A percentile compares a stretch with the other conserved stretches of the same genome.
phyloP scores from a whole-genome alignment of 2,113 vertebrate species.

The Sardina pilchardus region DNA sequence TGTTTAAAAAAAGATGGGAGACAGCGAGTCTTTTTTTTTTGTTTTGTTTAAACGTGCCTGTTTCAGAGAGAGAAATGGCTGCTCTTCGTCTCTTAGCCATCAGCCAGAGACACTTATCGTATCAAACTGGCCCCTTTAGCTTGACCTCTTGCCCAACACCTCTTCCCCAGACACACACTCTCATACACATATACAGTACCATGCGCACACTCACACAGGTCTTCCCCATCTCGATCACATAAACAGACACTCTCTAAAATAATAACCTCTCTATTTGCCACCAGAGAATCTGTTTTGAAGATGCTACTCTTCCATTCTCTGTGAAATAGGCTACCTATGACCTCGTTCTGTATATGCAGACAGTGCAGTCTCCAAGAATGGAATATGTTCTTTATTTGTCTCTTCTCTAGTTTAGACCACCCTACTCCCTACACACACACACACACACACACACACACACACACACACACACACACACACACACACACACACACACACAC shows the following conservation, averaged over 20 bases:
- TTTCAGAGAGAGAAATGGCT: neutral
- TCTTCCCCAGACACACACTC: neutral
- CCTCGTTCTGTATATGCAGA: conserved; percentile 29
- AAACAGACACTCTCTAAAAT: conserved; percentile 39
- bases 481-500: neutral
- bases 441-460: conserved; percentile 34
- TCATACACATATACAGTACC: neutral
- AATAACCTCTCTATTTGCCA: conserved; percentile 47
- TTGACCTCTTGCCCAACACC: neutral
- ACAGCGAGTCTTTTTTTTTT: neutral
- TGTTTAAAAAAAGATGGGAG: neutral
- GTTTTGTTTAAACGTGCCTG: neutral
- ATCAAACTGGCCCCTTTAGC: neutral
- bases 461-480: neutral
- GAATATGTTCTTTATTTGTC: conserved; percentile 24
- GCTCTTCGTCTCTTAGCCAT: conserved; percentile 17
- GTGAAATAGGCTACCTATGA: conserved; percentile 45
- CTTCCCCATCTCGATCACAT: conserved; percentile 9
- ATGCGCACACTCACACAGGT: neutral
- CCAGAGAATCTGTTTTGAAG: conserved; percentile 31
- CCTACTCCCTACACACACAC: neutral
- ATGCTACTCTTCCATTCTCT: conserved; percentile 39
- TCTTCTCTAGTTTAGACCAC: neutral
- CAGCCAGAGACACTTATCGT: conserved; percentile 1
- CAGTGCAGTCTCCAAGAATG: conserved; percentile 27